phyloP scores from a whole-genome alignment of 2,888 invertebrate genomes.

The Ptychoptera contaminata region DNA sequence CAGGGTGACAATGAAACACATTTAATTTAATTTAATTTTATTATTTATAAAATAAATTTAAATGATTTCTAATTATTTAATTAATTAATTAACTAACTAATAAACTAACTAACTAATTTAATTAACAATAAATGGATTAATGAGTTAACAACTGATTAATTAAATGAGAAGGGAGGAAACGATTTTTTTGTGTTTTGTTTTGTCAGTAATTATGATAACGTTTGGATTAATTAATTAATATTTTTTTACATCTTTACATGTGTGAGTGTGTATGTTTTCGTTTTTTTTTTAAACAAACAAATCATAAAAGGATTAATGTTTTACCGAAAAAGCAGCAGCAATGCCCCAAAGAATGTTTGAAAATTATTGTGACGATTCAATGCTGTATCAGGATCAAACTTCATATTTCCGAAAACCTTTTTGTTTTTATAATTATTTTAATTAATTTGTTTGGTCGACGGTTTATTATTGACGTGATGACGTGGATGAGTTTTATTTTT shows the following conservation, averaged over 20 bases:
- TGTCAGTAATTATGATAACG: too few species aligned
- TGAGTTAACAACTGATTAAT: too few species aligned
- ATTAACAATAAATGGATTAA: background rate
- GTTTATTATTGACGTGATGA: too few species aligned
- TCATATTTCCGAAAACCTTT: conserved; percentile 88
- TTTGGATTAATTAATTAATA: too few species aligned
- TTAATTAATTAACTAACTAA: too few species aligned
- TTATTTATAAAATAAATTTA: background rate
- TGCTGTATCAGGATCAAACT: conserved; percentile 66
- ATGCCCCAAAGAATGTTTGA: conserved; percentile 79
- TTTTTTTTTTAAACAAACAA: conserved; percentile 15
- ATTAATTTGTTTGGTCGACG: too few species aligned
- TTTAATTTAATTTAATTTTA: too few species aligned
- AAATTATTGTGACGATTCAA: conserved; percentile 94
- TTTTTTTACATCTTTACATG: conserved; percentile 9
- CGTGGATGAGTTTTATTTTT: too few species aligned
- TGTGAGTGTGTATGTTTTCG: conserved; percentile 21
- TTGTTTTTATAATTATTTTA: background rate
- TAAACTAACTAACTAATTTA: background rate
- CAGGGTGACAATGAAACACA: too few species aligned
- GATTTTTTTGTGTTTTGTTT: too few species aligned
- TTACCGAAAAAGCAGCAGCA: conserved; percentile 88
- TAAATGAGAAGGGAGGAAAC: too few species aligned
- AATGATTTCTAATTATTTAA: background rate
- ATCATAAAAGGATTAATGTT: conserved; percentile 22